A percentile compares a stretch with the other conserved stretches of the same genome.
These are phyloP conservation scores for Musca domestica DNA, from an alignment of 1,140 invertebrate genomes.

Conservation along the genomic window DNA sequence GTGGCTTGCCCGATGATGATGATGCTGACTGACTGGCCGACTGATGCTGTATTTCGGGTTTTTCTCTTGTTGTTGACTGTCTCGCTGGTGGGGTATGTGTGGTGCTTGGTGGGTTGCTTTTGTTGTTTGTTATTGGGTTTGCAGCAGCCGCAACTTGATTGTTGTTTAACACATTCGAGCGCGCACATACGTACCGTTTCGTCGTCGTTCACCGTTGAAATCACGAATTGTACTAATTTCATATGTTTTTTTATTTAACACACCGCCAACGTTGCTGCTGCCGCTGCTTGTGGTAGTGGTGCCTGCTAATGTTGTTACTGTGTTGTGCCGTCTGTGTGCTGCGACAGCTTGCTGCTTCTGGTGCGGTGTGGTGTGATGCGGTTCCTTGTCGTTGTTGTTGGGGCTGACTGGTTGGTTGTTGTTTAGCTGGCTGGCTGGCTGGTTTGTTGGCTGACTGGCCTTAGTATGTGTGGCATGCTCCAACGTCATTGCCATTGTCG, in stretches of 20 bases:
- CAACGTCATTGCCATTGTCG: slow-evolving; percentile 44
- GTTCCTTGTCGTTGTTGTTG: slow-evolving; percentile 1
- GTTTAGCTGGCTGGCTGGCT: background rate
- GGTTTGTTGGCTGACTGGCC: slow-evolving; percentile 5
- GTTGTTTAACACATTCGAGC: slow-evolving; percentile 26
- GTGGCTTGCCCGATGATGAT: slow-evolving; percentile 18
- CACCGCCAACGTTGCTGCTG: slow-evolving; percentile 7
- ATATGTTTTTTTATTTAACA: slow-evolving; percentile 39
- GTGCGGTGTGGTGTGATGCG: background rate
- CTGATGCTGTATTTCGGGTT: slow-evolving; percentile 22
- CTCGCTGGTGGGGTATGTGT: slow-evolving; percentile 4
- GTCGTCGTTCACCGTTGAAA: slow-evolving; percentile 54
- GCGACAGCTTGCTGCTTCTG: background rate
- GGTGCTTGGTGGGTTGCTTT: slow-evolving; percentile 5
- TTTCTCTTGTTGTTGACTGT: slow-evolving; percentile 9
- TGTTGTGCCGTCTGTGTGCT: background rate
- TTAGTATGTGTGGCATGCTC: slow-evolving; percentile 53
- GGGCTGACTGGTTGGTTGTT: slow-evolving; percentile 1
- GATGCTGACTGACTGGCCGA: background rate
- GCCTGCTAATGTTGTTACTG: too few species aligned
- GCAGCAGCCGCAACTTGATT: slow-evolving; percentile 35
- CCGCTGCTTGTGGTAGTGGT: background rate
- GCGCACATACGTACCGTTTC: slow-evolving; percentile 28
- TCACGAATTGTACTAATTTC: slow-evolving; percentile 55
- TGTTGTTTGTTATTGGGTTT: slow-evolving; percentile 25